These are phyloP conservation scores for Pristionchus arcanus DNA, from an alignment of 2,888 invertebrate species.

Conservation along the genomic window DNA sequence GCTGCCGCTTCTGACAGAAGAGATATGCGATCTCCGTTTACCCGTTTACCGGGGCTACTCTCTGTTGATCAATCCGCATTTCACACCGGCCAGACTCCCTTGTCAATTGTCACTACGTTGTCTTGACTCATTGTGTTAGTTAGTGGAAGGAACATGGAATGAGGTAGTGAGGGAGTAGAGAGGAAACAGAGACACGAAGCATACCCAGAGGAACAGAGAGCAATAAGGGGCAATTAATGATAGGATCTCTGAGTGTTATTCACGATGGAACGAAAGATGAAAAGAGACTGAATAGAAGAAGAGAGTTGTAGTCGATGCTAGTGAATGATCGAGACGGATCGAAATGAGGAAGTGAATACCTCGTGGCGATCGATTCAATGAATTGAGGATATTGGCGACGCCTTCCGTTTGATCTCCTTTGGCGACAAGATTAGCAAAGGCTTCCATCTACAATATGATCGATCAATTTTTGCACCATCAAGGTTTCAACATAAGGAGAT, in stretches of 20 bases:
- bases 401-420: conserved; percentile 73
- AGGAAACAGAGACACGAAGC: conserved; percentile 40
- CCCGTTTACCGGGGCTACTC: background rate
- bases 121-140: conserved; percentile 29
- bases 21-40: background rate
- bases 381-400: conserved; percentile 64
- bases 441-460: conserved; percentile 69
- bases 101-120: background rate
- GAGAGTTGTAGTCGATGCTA: background rate
- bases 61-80: background rate
- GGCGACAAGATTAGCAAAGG: conserved; percentile 70
- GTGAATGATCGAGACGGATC: background rate
- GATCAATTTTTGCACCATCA: background rate
- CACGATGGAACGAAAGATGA: conserved; percentile 20
- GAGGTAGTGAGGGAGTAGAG: background rate
- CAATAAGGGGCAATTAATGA: conserved; percentile 51
- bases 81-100: background rate
- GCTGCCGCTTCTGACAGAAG: conserved; percentile 31
- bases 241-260: conserved; percentile 43
- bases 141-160: conserved; percentile 39
- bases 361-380: conserved; percentile 56
- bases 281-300: background rate
- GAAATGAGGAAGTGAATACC: background rate
- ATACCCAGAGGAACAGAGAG: conserved; percentile 40
- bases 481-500: background rate